These are phyloP conservation scores for Hyposoter dolosus DNA, from an alignment of 2,888 invertebrate species.

Conservation along the genomic window DNA sequence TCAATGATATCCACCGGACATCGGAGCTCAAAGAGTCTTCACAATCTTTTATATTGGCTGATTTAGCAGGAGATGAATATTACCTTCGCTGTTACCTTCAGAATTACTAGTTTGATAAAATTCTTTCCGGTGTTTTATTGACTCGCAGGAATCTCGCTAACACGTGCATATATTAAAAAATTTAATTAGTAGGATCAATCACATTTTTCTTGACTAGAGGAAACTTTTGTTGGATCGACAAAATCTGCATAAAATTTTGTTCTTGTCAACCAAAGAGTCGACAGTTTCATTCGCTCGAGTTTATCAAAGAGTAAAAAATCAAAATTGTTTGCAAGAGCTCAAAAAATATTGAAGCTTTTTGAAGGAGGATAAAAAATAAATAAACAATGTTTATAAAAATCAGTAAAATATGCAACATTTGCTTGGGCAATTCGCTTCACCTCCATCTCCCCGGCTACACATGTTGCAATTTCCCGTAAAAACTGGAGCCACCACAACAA, in stretches of 20 bases:
- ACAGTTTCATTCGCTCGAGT: too few species aligned
- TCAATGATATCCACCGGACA: not conserved
- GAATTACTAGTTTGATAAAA: not conserved
- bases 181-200: too few species aligned
- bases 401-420: not conserved
- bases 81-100: not conserved
- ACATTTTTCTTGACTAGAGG: not conserved
- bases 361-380: not conserved
- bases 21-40: not conserved
- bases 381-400: not conserved
- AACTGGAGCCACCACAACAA: not conserved
- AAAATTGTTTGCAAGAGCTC: not conserved
- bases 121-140: not conserved
- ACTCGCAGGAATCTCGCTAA: too few species aligned
- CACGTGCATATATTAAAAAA: too few species aligned
- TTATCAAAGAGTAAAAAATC: too few species aligned
- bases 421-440: not conserved
- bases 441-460: not conserved
- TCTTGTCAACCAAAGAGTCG: too few species aligned
- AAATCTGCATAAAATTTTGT: not conserved
- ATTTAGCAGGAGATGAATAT: not conserved
- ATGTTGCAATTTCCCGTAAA: conserved; percentile 47
- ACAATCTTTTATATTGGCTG: not conserved
- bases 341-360: not conserved
- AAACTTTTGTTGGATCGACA: not conserved